phyloP scores from a whole-genome alignment of 2,888 invertebrate genomes.

The Lysandra bellargus region DNA sequence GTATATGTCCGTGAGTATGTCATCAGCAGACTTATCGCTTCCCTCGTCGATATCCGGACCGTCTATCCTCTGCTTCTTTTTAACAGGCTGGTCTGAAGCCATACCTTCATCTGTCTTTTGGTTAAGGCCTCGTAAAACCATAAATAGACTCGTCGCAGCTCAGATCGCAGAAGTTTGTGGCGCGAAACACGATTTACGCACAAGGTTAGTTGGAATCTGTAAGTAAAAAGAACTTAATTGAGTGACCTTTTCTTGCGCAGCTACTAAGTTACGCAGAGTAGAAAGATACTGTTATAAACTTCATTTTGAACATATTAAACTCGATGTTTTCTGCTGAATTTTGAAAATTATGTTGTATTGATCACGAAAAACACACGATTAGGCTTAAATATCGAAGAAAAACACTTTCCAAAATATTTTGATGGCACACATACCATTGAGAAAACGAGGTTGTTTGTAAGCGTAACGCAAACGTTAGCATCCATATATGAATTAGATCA shows the following conservation, averaged over 20 bases:
- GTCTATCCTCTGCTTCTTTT: conserved; percentile 89
- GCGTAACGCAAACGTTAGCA: conserved; percentile 53
- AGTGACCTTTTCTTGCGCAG: conserved; percentile 76
- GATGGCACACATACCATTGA: conserved; percentile 79
- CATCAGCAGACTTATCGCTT: conserved; percentile 75
- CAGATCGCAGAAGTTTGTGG: conserved; percentile 33
- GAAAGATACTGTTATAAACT: conserved; percentile 64
- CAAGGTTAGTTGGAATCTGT: conserved; percentile 23
- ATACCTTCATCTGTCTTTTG: conserved; percentile 81
- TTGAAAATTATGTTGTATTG: background rate
- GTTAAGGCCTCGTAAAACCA: conserved; percentile 83
- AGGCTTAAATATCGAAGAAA: conserved; percentile 46
- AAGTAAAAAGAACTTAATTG: conserved; percentile 58
- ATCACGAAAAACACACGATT: background rate
- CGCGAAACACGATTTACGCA: conserved; percentile 35
- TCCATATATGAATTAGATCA: conserved; percentile 61
- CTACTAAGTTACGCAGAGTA: conserved; percentile 80
- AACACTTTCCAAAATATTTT: conserved; percentile 81
- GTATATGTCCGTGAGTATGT: conserved; percentile 68
- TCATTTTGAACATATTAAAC: conserved; percentile 30
- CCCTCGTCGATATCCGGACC: conserved; percentile 81
- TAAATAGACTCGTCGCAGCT: conserved; percentile 51
- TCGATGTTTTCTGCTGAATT: background rate
- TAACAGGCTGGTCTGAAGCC: conserved; percentile 91
- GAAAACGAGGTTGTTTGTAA: conserved; percentile 66